A percentile compares a stretch with the other conserved stretches of the same genome.
phyloP scores from a whole-genome alignment of 2,888 invertebrate genomes.

The Lasioglossum oenotherae region DNA sequence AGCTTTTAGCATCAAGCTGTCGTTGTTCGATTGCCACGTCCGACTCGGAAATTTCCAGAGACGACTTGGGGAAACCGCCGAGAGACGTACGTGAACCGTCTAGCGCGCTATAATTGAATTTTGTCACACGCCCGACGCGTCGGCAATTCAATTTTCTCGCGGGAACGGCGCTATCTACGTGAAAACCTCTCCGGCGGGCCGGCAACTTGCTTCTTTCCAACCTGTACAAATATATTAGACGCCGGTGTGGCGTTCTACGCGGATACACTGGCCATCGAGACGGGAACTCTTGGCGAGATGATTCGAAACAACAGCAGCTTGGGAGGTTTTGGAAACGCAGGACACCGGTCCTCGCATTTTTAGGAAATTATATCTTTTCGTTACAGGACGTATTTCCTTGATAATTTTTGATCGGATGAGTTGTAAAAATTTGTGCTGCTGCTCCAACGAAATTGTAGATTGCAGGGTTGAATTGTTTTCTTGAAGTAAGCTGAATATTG shows the following conservation, averaged over 20 bases:
- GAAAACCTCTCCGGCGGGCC: background rate
- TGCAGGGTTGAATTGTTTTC: no score
- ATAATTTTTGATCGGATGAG: no score
- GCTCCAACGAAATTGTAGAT: no score
- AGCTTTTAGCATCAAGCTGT: slow-evolving; percentile 13
- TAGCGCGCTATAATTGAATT: slow-evolving; percentile 29
- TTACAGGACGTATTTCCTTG: no score
- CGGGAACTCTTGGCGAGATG: background rate
- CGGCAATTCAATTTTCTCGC: slow-evolving; percentile 34
- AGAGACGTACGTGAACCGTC: slow-evolving; percentile 11
- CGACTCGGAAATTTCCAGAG: slow-evolving; percentile 9
- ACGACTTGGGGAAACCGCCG: background rate
- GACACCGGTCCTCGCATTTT: no score
- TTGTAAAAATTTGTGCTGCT: no score
- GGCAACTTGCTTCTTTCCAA: background rate
- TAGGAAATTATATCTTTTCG: no score
- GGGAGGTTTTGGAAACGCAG: background rate
- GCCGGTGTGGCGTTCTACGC: background rate
- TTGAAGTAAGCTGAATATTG: background rate
- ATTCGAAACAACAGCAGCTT: background rate
- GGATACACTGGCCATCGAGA: background rate
- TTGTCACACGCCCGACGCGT: slow-evolving; percentile 8
- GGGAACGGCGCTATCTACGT: background rate
- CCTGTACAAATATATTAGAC: background rate
- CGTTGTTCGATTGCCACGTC: slow-evolving; percentile 3